Conservation (phyloP, 2,888 invertebrate genomes). For the Carabus problematicus region DNA sequence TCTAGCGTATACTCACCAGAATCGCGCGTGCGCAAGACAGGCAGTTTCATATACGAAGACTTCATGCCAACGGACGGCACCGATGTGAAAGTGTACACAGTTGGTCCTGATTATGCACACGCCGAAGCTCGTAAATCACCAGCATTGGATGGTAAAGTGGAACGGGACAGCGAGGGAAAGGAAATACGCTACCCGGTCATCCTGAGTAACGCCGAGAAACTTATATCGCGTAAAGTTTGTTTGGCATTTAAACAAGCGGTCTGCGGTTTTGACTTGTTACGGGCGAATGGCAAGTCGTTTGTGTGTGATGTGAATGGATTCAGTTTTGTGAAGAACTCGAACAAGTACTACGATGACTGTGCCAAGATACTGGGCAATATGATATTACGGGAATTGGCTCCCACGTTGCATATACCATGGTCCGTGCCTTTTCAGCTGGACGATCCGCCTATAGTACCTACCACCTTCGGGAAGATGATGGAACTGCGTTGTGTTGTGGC, state of each 20-base stretch:
- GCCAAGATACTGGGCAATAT: constrained; percentile 98
- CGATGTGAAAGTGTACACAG: constrained; percentile 85
- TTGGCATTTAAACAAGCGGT: constrained; percentile 97
- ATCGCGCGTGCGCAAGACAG: constrained; percentile 93
- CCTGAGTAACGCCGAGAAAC: constrained; percentile 94
- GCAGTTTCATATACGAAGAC: constrained; percentile 99
- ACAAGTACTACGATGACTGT: constrained; percentile 99
- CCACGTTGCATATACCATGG: constrained; percentile 96
- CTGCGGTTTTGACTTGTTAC: constrained; percentile 97
- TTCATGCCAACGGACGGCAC: constrained; percentile 99
- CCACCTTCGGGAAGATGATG: constrained; percentile 98
- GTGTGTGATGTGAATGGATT: constrained; percentile 99
- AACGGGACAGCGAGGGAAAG: constrained; percentile 96
- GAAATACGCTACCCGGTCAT: constrained; percentile 99
- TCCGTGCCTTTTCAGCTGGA: constrained; percentile 96
- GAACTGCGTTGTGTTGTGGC: constrained; percentile 93
- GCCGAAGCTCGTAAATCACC: constrained; percentile 99
- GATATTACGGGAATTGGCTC: constrained; percentile 93
- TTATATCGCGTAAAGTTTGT: constrained; percentile 97
- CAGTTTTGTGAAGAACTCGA: constrained; percentile 99
- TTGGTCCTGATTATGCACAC: constrained; percentile 99
- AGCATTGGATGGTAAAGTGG: constrained; percentile 97
- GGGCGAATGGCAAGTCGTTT: constrained; percentile 98
- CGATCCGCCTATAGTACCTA: constrained; percentile 98
- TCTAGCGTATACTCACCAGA: constrained; percentile 99